Conservation (phyloP, 2,888 invertebrate species). For the Antitype chi region DNA sequence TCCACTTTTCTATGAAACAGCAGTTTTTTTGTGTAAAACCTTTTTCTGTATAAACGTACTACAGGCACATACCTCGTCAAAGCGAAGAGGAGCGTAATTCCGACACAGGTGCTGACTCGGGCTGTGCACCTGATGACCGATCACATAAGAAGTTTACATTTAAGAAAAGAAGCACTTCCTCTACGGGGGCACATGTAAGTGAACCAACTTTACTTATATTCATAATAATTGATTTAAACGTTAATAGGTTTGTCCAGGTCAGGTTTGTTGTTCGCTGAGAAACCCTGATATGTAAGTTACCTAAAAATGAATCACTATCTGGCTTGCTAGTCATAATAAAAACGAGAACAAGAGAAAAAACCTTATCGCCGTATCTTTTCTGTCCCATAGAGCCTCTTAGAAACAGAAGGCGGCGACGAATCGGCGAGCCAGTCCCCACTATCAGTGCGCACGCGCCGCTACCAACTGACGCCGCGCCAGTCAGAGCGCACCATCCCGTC, state of each 20-base stretch:
- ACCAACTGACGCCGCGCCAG: slow-evolving; percentile 95
- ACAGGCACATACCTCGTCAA: slow-evolving; percentile 93
- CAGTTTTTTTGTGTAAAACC: too few relatives aligned
- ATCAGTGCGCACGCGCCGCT: slow-evolving; percentile 94
- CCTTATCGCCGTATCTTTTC: neutral
- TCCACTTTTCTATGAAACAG: too few relatives aligned
- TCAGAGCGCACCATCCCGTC: slow-evolving; percentile 94
- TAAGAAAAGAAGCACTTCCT: slow-evolving; percentile 97
- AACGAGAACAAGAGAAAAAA: neutral
- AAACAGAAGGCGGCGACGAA: slow-evolving; percentile 95
- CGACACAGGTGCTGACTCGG: slow-evolving; percentile 90
- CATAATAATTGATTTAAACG: neutral
- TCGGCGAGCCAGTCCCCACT: slow-evolving; percentile 95
- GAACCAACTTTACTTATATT: neutral
- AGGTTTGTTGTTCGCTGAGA: neutral
- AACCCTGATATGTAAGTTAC: neutral
- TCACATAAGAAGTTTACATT: slow-evolving; percentile 95
- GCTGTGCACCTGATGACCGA: slow-evolving; percentile 94
- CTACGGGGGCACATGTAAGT: slow-evolving; percentile 93
- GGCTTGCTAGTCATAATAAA: neutral
- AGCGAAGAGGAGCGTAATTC: slow-evolving; percentile 92
- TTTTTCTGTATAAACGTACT: neutral
- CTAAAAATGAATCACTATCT: neutral
- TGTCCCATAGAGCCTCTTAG: slow-evolving; percentile 93
- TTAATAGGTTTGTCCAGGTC: neutral